Conservation (phyloP, 2,113 vertebrate genomes). For the Pelmatolapia mariae region DNA sequence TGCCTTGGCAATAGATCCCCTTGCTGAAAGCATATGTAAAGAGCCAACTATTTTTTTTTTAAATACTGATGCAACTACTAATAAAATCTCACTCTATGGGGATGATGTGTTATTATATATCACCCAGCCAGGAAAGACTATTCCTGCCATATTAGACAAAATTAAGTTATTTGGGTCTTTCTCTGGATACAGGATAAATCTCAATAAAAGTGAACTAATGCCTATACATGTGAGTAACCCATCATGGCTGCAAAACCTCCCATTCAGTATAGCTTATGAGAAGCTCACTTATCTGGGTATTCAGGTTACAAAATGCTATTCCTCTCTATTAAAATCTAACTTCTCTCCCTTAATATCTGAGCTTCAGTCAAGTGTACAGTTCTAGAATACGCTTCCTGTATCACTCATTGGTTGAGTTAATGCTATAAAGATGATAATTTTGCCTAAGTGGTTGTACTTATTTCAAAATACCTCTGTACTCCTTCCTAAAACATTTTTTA, state of each 20-base stretch:
- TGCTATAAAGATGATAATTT: neutral
- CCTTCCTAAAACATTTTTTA: neutral
- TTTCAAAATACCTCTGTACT: neutral
- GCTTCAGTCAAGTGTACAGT: neutral
- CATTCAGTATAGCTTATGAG: neutral
- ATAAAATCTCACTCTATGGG: neutral
- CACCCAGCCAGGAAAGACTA: no score
- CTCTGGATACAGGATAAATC: no score
- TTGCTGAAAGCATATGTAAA: no score
- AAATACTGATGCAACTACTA: neutral
- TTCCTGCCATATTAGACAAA: no score
- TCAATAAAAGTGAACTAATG: no score
- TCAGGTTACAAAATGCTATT: neutral
- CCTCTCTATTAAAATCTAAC: neutral
- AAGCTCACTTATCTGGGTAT: neutral
- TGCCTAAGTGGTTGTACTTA: neutral
- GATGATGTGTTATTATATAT: no score
- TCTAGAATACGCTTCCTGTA: neutral
- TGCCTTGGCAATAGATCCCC: no score
- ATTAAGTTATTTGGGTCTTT: no score
- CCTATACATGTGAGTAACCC: neutral
- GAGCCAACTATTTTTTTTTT: rapidly evolving
- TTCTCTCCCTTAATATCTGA: neutral
- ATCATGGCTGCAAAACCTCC: neutral
- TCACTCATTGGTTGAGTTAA: neutral